A percentile compares a stretch with the other conserved stretches of the same genome.
Conservation (phyloP, 2,113 vertebrate genomes). For the Euleptes europaea region DNA sequence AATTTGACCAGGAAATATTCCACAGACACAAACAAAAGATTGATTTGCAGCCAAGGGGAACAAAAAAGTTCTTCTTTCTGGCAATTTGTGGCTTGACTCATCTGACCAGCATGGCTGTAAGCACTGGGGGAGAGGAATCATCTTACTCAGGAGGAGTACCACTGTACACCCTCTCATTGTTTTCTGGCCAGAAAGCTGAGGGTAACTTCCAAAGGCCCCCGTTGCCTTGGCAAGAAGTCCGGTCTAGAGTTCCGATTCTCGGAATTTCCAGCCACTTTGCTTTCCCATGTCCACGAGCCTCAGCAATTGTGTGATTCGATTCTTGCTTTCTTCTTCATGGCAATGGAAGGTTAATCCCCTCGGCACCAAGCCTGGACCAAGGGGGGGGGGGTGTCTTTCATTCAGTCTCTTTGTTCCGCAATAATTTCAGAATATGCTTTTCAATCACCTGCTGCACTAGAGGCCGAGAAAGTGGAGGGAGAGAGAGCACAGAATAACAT, state of each 20-base stretch:
- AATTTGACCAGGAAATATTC: no score
- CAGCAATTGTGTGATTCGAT: background rate
- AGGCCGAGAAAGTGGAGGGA: background rate
- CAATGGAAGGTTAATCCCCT: background rate
- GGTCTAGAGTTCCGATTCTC: no score
- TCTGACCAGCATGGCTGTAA: background rate
- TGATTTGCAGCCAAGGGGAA: no score
- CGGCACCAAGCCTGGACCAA: background rate
- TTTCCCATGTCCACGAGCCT: background rate
- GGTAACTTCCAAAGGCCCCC: background rate
- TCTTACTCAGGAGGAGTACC: background rate
- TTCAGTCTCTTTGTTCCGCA: constrained; percentile 59
- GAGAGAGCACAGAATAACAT: background rate
- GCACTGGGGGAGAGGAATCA: no score
- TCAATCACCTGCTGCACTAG: constrained; percentile 89
- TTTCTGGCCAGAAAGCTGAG: background rate
- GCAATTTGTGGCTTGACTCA: background rate
- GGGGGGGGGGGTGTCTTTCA: background rate
- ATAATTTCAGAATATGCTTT: constrained; percentile 85
- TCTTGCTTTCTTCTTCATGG: background rate
- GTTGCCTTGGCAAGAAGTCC: no score
- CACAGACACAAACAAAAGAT: no score
- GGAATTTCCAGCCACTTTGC: background rate
- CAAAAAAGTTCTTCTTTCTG: no score
- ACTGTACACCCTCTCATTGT: background rate